Evolutionary conservation across 1,140 invertebrate genomes (phyloP).

Genomic region (Hydropsyche tenuis): DNA sequence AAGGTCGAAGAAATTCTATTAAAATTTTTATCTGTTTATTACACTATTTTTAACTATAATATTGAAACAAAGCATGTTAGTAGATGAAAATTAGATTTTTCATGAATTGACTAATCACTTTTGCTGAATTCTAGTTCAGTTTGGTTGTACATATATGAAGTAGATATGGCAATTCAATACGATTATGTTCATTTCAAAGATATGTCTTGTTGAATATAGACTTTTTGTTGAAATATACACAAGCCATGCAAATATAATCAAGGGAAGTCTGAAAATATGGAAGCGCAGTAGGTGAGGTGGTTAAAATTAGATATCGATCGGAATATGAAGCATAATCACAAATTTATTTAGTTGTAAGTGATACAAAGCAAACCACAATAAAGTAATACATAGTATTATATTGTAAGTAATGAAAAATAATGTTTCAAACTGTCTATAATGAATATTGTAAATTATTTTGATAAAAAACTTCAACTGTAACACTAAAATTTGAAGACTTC

Average conservation of each 20-base stretch:
- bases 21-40: no score
- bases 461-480: slow-evolving; percentile 30
- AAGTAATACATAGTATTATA: slow-evolving; percentile 39
- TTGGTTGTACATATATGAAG: no score
- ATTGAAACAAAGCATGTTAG: no score
- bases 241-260: slow-evolving; percentile 20
- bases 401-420: slow-evolving; percentile 32
- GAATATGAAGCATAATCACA: slow-evolving; percentile 45
- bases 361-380: slow-evolving; percentile 46
- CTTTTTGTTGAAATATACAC: no score
- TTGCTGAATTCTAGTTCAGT: no score
- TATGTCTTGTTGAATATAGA: no score
- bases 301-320: slow-evolving; percentile 33
- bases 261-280: background rate
- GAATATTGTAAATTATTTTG: slow-evolving; percentile 21
- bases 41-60: no score
- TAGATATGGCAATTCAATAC: no score
- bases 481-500: slow-evolving; percentile 41
- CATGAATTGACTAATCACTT: no score
- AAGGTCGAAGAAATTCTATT: no score
- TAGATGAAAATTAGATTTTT: no score
- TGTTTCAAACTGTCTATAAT: slow-evolving; percentile 16
- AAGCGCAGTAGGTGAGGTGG: background rate
- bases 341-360: slow-evolving; percentile 41
- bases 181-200: no score